These are phyloP conservation scores for Anneissia japonica DNA, from an alignment of 35 echinoderm and acorn worm species.

Conservation along the genomic window DNA sequence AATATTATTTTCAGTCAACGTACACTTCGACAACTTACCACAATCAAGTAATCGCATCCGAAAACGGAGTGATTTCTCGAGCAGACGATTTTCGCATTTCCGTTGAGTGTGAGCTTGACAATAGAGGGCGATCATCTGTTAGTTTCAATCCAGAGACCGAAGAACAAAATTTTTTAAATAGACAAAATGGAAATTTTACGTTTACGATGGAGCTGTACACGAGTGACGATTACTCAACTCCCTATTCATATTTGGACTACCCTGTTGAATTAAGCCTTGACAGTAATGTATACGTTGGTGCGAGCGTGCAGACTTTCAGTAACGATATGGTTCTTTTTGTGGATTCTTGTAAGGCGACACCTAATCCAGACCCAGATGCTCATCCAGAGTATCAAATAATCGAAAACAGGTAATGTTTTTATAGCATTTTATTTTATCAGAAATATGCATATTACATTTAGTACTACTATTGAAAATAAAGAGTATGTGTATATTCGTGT, in stretches of 20 bases:
- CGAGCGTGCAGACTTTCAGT: neutral
- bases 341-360: neutral
- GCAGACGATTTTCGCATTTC: neutral
- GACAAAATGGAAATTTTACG: neutral
- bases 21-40: neutral
- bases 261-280: neutral
- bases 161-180: neutral
- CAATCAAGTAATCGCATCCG: neutral
- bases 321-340: neutral
- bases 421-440: too few species aligned
- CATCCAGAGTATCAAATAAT: too few species aligned
- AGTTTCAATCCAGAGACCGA: neutral
- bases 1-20: neutral
- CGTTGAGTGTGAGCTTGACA: neutral
- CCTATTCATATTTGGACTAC: neutral
- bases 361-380: too few species aligned
- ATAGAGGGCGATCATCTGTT: neutral
- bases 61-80: neutral
- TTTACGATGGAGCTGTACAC: neutral
- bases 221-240: neutral
- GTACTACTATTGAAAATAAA: too few species aligned
- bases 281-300: neutral
- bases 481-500: too few species aligned
- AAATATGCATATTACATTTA: too few species aligned
- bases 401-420: too few species aligned